A percentile compares a stretch with the other conserved stretches of the same genome.
Conservation (phyloP, 2,113 vertebrate species). For the Phaethornis superciliosus region DNA sequence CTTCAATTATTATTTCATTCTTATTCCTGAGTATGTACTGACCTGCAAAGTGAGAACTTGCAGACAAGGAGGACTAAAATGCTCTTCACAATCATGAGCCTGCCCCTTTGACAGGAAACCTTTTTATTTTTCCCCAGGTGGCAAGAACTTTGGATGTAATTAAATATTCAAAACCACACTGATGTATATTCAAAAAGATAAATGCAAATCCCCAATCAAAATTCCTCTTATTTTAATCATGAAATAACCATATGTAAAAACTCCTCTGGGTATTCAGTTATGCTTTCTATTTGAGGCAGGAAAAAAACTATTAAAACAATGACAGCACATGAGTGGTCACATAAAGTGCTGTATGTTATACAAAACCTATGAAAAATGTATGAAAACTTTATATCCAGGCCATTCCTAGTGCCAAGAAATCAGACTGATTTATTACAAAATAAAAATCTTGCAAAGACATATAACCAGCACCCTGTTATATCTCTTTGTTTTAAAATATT, state of each 20-base stretch:
- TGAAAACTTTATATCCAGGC: background rate
- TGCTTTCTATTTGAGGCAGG: background rate
- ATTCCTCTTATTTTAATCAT: background rate
- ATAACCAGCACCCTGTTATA: background rate
- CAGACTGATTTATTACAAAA: background rate
- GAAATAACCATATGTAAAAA: background rate
- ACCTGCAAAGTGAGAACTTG: background rate
- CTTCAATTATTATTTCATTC: background rate
- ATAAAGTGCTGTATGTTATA: background rate
- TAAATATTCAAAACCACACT: background rate
- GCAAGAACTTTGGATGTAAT: background rate
- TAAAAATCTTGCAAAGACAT: too few species aligned
- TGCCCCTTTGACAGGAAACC: background rate
- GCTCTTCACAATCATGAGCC: background rate
- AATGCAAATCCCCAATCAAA: background rate
- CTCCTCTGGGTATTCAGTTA: background rate
- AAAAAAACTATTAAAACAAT: background rate
- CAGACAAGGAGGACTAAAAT: background rate
- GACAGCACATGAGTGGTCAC: background rate
- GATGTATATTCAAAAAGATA: background rate
- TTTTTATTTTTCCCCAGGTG: background rate
- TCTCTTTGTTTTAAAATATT: background rate
- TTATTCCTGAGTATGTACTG: background rate
- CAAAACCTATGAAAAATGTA: background rate
- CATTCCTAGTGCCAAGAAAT: background rate